Percentiles rank a stretch among this genome's conserved stretches.
phyloP scores from a whole-genome alignment of 2,888 invertebrate genomes.

The Dermolepida albohirtum region DNA sequence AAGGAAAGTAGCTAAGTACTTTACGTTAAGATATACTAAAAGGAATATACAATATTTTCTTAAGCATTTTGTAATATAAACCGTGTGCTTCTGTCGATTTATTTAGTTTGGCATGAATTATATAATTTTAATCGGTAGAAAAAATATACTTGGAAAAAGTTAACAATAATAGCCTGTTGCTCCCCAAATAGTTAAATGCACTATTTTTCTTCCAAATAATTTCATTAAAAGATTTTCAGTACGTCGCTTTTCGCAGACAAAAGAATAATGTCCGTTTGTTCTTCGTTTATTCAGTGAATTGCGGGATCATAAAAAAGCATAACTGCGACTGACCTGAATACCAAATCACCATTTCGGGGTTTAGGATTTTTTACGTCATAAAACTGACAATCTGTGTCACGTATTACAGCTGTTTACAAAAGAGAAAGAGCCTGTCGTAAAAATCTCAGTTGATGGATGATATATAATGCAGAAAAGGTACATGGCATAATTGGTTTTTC shows the following conservation, averaged over 20 bases:
- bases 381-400: constrained; percentile 24
- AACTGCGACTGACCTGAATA: constrained; percentile 32
- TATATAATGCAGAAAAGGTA: neutral
- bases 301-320: constrained; percentile 17
- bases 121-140: no score
- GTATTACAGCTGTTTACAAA: constrained; percentile 17
- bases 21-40: no score
- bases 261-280: constrained; percentile 10
- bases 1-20: no score
- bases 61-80: no score
- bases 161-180: no score
- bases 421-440: constrained; percentile 14
- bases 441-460: neutral
- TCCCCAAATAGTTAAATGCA: neutral
- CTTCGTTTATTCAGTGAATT: constrained; percentile 11
- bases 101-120: no score
- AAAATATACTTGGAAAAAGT: no score
- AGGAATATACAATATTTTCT: no score
- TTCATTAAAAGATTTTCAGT: neutral
- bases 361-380: constrained; percentile 27
- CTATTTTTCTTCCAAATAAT: neutral
- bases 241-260: neutral
- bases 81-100: no score
- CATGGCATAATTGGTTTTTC: no score
- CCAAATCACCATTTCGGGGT: constrained; percentile 21